Evolutionary conservation across 92 coral and sea anemone genomes (phyloP).

Genomic region (Anthopleura xanthogrammica): DNA sequence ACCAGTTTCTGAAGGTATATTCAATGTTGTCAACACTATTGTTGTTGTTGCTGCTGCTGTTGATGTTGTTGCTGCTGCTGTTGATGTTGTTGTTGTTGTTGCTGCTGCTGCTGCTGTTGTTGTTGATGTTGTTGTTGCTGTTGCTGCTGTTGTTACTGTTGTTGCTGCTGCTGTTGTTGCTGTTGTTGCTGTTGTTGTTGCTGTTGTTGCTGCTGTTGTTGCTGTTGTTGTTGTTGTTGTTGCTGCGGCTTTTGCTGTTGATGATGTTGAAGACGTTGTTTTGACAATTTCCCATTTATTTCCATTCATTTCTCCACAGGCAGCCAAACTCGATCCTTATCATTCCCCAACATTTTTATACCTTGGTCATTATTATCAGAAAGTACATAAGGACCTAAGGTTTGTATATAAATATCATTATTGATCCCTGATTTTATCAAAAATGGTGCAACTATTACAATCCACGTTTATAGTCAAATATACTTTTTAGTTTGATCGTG

Average conservation of each 20-base stretch:
- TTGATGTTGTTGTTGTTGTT: neutral
- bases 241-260: neutral
- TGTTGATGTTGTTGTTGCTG: neutral
- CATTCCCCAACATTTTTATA: slow-evolving; percentile 82
- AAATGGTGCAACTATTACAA: too few relatives aligned
- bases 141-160: neutral
- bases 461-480: too few relatives aligned
- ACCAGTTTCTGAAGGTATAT: slow-evolving; percentile 74
- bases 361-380: slow-evolving; percentile 85
- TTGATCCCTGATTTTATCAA: neutral
- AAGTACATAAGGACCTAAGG: slow-evolving; percentile 70
- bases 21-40: neutral
- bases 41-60: neutral
- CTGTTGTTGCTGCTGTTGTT: neutral
- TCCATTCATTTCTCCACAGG: slow-evolving; percentile 38
- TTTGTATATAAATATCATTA: slow-evolving; percentile 4
- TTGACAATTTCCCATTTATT: neutral
- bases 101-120: neutral
- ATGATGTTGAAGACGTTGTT: neutral
- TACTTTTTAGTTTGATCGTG: too few relatives aligned
- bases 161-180: neutral
- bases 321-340: slow-evolving; percentile 87
- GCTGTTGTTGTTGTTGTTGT: neutral
- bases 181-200: neutral
- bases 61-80: neutral